Evolutionary conservation across 2,888 invertebrate genomes (phyloP), one percentile per base, ranked within the genome.

Genomic region (Galerucella pusilla): DNA sequence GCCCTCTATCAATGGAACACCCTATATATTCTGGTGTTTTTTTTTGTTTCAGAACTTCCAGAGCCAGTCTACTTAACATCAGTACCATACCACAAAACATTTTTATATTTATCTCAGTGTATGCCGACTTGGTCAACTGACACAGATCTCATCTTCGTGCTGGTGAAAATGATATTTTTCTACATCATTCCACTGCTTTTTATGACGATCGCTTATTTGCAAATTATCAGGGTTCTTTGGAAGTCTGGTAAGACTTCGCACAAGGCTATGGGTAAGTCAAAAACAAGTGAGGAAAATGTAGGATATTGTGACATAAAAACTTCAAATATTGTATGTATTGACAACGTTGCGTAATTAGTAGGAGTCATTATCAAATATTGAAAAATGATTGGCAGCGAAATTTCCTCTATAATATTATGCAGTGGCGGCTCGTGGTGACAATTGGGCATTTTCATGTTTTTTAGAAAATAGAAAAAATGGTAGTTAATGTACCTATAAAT

Each of bases 161-260:
- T 93, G 68, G 87, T 92, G 78, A 94, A 94, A 85, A 90, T 92
- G 78, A 87, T 94, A 28, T 89, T 94, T 71, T 91, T 97, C 63
- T 97, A 96, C 88, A 91, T 93, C 77, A 89, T 94, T 14, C 97
- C 97, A 0, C 88, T 97, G 45, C 84, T 92, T 5, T 91, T 97
- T 85, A 97, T 97, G 94, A 93, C 92, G 82, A 90, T 95, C 76
- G 93, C 96, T 1, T 96, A 97, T 88, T 92, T 92, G 84, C 94
- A 96, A 87, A 97, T 97, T 74, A 93, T 94, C 68, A 88, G 91
- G 54, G 96, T 96, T 2, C 89, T 97, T 16, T 96, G 96, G 95
- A 91, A 91, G 77, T 94, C 94, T 0, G 93, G 93, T 84, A 93
- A 93, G 84, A 94, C 94, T 74, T 94, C 94, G 0, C 94, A 94